These are phyloP conservation scores for Saimiri boliviensis DNA, from an alignment of 2,113 vertebrate genomes.

Conservation along the genomic window DNA sequence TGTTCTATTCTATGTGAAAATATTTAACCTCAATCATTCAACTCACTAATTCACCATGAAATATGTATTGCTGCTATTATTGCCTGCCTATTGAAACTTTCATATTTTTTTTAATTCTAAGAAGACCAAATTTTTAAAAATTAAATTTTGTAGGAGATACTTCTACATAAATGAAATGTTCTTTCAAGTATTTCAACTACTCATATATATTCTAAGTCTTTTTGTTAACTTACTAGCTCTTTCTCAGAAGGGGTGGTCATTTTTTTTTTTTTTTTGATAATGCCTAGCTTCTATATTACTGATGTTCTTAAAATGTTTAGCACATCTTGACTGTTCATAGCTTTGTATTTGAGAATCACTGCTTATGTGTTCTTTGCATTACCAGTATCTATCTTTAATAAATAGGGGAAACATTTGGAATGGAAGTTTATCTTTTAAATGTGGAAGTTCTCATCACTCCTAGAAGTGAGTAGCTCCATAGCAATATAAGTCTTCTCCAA, in stretches of 20 bases:
- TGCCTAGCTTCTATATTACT: not conserved
- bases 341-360: slow-evolving; percentile 33
- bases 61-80: not conserved
- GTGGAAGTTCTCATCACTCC: not conserved
- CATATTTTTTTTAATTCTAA: not conserved
- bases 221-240: not conserved
- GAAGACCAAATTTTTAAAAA: not conserved
- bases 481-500: not conserved
- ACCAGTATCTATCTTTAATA: not conserved
- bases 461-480: not conserved
- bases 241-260: not conserved
- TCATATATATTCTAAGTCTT: not conserved
- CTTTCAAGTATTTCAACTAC: not conserved
- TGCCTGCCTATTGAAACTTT: not conserved
- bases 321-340: not conserved
- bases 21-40: not conserved
- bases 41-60: not conserved
- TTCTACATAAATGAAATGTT: not conserved
- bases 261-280: not conserved
- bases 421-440: not conserved
- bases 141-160: not conserved
- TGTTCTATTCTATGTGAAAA: not conserved
- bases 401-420: not conserved
- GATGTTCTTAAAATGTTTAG: not conserved
- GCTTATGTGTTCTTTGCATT: not conserved